phyloP scores from a whole-genome alignment of 1,140 invertebrate species.

The Lycorma delicatula region DNA sequence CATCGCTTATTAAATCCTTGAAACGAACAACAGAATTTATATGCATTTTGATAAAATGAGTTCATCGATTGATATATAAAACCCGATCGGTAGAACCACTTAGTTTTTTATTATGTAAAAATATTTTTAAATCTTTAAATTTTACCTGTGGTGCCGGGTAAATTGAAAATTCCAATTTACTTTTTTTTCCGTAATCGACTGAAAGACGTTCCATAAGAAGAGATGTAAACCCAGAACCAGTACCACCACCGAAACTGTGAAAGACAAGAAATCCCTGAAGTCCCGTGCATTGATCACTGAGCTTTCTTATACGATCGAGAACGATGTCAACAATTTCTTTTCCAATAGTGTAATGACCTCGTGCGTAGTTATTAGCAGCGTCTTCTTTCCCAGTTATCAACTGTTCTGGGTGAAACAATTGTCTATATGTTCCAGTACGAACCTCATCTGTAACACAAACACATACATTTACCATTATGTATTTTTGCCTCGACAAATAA shows the following conservation, averaged over 20 bases:
- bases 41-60: too few species aligned
- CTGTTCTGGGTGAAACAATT: conserved; percentile 79
- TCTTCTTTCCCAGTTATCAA: conserved; percentile 81
- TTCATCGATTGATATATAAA: too few species aligned
- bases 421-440: conserved; percentile 70
- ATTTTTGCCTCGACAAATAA: too few species aligned
- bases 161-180: conserved; percentile 80
- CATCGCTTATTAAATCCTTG: too few species aligned
- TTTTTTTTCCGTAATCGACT: conserved; percentile 83
- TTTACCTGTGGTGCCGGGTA: conserved; percentile 75
- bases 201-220: conserved; percentile 82
- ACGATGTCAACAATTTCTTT: conserved; percentile 79
- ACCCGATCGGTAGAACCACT: too few species aligned
- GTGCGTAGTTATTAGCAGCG: conserved; percentile 81
- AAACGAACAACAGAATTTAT: too few species aligned
- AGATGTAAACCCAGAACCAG: conserved; percentile 80
- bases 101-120: background rate
- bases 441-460: conserved; percentile 67
- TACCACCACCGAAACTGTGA: conserved; percentile 83
- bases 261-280: conserved; percentile 84
- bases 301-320: conserved; percentile 65
- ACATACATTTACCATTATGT: too few species aligned
- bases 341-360: conserved; percentile 86
- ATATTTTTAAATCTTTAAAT: background rate
- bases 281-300: conserved; percentile 79